phyloP scores from a whole-genome alignment of 2,113 vertebrate genomes.

The Emydura subglobosa region DNA sequence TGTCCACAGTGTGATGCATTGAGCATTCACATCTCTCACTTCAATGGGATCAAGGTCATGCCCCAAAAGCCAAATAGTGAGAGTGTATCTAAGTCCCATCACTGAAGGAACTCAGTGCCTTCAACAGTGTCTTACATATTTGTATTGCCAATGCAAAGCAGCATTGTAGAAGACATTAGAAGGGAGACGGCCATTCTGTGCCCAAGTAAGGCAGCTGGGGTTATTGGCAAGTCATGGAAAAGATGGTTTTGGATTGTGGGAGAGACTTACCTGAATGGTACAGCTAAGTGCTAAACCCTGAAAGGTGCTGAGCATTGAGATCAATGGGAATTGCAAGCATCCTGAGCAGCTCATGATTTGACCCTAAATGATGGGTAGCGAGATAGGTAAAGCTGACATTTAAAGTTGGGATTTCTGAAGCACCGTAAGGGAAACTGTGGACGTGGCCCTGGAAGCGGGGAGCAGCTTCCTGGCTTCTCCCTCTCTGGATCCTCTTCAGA shows the following conservation, averaged over 20 bases:
- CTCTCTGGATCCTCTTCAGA: no score
- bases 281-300: no score
- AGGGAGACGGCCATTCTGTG: background rate
- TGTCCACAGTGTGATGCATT: background rate
- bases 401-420: background rate
- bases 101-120: background rate
- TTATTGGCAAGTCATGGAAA: background rate
- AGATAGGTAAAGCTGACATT: background rate
- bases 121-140: background rate
- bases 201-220: background rate
- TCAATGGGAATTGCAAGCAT: background rate
- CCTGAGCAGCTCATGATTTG: background rate
- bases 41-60: background rate
- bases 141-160: background rate
- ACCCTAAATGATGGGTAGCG: background rate
- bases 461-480: no score
- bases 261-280: no score
- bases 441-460: no score
- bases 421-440: background rate
- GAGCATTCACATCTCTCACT: background rate
- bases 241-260: no score
- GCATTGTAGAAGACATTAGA: background rate
- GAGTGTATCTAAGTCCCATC: background rate
- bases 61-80: background rate
- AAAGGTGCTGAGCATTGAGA: no score